These are phyloP conservation scores for Rhingia campestris DNA, from an alignment of 2,888 invertebrate genomes.

Conservation along the genomic window DNA sequence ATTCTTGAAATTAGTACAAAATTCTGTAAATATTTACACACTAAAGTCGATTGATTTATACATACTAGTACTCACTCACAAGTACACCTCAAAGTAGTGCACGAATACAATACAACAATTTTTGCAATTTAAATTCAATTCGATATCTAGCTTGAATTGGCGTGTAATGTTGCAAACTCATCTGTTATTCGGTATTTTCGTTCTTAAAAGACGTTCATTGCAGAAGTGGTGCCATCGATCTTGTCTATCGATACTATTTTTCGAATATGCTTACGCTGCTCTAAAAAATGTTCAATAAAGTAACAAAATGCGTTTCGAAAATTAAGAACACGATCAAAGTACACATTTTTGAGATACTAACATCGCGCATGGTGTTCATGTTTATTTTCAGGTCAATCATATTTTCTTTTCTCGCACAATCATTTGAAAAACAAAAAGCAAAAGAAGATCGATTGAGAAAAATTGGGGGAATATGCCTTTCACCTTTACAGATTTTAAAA, in stretches of 20 bases:
- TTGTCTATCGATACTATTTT: background rate
- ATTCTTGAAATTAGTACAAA: background rate
- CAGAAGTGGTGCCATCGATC: constrained; percentile 6
- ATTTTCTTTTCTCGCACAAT: constrained; percentile 31
- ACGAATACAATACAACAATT: background rate
- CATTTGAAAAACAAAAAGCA: background rate
- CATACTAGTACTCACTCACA: background rate
- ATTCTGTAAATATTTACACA: background rate
- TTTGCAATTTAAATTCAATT: constrained; percentile 10
- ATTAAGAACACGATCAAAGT: background rate
- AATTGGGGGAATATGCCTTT: background rate
- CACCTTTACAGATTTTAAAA: constrained; percentile 11
- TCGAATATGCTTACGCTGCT: background rate
- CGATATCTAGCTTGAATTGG: constrained; percentile 17
- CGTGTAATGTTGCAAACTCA: constrained; percentile 15
- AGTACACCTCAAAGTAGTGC: background rate
- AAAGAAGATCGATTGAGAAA: constrained; percentile 1
- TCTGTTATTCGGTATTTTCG: background rate
- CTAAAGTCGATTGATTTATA: background rate
- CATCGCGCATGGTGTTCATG: background rate
- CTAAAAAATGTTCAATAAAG: background rate
- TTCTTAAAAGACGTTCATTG: background rate
- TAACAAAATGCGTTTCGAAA: background rate
- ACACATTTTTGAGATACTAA: background rate
- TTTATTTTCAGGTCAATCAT: constrained; percentile 44